Evolutionary conservation across 2,113 vertebrate species (phyloP).

Genomic region (Anguilla japonica): DNA sequence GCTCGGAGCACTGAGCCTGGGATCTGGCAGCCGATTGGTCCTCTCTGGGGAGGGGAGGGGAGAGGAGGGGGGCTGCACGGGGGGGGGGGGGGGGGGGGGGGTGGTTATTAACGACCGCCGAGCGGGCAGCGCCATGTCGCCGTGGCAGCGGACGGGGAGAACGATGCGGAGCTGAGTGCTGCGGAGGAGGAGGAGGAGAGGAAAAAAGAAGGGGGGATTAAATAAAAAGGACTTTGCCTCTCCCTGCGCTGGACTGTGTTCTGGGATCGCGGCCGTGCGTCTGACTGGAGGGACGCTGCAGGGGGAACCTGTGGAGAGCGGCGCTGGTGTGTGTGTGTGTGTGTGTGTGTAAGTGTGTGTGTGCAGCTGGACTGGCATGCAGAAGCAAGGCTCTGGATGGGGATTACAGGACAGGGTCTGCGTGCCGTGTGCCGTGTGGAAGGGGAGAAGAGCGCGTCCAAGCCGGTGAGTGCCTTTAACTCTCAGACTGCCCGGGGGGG

Average conservation of each 20-base stretch:
- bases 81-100: conserved; percentile 58
- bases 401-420: background rate
- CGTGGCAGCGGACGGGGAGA: conserved; percentile 76
- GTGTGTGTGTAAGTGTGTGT: no score
- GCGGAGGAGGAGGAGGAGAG: conserved; percentile 70
- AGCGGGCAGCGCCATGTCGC: conserved; percentile 81
- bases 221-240: conserved; percentile 55
- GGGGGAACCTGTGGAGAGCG: no score
- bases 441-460: background rate
- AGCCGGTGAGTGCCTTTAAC: conserved; percentile 12
- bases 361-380: background rate
- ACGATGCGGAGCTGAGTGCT: conserved; percentile 76
- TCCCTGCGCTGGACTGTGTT: conserved; percentile 48
- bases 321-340: no score
- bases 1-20: conserved; percentile 56
- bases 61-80: conserved; percentile 38
- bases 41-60: conserved; percentile 72
- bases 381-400: background rate
- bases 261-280: background rate
- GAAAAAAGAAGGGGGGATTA: conserved; percentile 56
- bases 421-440: background rate
- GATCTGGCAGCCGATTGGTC: conserved; percentile 74
- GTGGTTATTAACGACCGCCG: conserved; percentile 80
- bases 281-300: background rate
- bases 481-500: background rate